Base-by-base conservation (phyloP, 2,113 vertebrate species). In the Pleuronectes platessa region DNA sequence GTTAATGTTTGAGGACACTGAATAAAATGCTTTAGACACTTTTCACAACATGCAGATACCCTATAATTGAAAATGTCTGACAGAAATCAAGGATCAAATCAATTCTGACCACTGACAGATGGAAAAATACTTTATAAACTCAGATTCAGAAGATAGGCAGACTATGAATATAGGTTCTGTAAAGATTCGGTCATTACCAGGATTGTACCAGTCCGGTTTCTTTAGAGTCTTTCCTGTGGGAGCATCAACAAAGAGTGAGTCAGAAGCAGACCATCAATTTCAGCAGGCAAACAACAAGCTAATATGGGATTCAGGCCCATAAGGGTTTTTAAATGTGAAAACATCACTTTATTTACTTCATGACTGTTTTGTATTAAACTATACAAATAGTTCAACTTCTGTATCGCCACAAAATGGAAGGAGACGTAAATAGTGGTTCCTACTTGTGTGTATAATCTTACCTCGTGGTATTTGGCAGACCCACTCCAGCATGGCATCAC, bases 381-480 rank as follows among this genome's bases (percentile, higher is more conserved):
- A 53, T 9, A 7, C 51, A 53, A 18, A 53, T n/a, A n/a, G n/a
- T 31, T 31, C 31, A 31, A 31, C 6, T n/a, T 10, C 51, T 8
- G 17, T 14, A 53, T 7, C 8, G 12, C 6, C 17, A 31, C 27
- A 31, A 6, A 6, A 31, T 31, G 27, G 27, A 31, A 31, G 5
- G 5, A 31, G 27, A 31, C 1, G 27, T 1, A 27, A 27, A 3
- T 27, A 27, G 26, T 31, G 6, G 31, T 7, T 20, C 18, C 2
- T 20, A 20, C 6, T 18, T 51, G 2, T 5, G 15, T 1, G 21
- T 61, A 49, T 64, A 3, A 17, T 40, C 83, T 95, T 93, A 98
- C 97, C 97, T 82, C 96, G 95, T 53, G 96, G 94, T 78, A 99
- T 96, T 89, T 99, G 97, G 87, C 98, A 99, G 69, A 96, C 95